These are phyloP conservation scores for Poecilia picta DNA, from an alignment of 2,797 vertebrate genomes.

Conservation along the genomic window DNA sequence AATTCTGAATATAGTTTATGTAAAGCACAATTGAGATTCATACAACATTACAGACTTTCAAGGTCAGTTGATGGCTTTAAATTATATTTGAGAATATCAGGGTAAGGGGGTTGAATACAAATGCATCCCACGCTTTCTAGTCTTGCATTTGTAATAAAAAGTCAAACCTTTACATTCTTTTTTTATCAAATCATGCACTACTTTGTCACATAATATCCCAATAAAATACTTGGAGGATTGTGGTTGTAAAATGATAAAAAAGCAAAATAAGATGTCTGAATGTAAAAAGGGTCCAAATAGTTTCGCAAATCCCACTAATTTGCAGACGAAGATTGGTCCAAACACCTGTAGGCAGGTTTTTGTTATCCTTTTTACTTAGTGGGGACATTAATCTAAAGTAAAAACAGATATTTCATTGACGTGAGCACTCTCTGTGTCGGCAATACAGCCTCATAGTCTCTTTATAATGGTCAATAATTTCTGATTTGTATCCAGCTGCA, in stretches of 20 bases:
- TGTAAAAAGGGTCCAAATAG: not conserved
- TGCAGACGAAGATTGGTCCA: not conserved
- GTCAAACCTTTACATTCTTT: not conserved
- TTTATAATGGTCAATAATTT: not conserved
- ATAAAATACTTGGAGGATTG: not conserved
- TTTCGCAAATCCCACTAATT: not conserved
- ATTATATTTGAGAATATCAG: not conserved
- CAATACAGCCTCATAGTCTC: not conserved
- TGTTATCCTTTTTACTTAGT: not conserved
- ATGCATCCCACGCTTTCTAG: not conserved
- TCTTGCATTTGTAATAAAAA: not conserved
- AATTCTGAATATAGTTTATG: not conserved
- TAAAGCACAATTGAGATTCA: not conserved
- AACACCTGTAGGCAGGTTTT: not conserved
- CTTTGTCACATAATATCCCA: not conserved
- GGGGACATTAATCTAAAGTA: not conserved
- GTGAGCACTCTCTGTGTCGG: not conserved
- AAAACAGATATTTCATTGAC: not conserved
- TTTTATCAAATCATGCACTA: not conserved
- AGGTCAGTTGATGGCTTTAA: not conserved
- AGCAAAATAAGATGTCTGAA: not conserved
- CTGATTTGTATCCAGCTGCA: not conserved
- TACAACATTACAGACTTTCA: not conserved
- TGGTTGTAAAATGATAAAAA: not conserved
- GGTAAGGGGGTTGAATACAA: not conserved